Percentiles rank a stretch among this genome's conserved stretches.
phyloP scores from a whole-genome alignment of 2,888 invertebrate species.

The Pristionchus exspectatus region DNA sequence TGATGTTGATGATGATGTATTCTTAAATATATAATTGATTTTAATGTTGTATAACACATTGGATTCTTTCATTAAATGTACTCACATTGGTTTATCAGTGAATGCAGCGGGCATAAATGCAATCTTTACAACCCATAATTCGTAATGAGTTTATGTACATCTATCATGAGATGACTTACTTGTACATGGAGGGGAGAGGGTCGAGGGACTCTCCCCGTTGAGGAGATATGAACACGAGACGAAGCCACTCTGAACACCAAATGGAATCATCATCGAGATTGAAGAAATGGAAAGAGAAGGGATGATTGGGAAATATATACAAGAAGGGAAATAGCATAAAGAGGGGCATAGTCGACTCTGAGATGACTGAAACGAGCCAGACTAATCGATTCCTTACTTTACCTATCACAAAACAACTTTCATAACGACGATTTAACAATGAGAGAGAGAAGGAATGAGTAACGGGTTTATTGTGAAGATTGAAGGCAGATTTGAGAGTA shows the following conservation, averaged over 20 bases:
- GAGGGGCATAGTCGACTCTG: not conserved
- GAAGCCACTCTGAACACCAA: conserved; percentile 49
- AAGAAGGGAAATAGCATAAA: not conserved
- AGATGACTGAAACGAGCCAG: not conserved
- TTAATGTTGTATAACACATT: not conserved
- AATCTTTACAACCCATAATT: not conserved
- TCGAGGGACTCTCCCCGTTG: conserved; percentile 33
- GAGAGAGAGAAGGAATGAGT: not conserved
- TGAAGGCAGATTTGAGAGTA: not conserved
- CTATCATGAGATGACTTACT: not conserved
- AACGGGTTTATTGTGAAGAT: not conserved
- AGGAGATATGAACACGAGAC: conserved; percentile 28
- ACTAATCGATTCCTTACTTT: conserved; percentile 32
- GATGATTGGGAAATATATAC: not conserved
- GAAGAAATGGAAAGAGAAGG: not conserved
- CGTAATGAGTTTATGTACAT: not conserved
- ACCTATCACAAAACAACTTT: not conserved
- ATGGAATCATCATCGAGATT: not conserved
- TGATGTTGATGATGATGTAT: conserved; percentile 4
- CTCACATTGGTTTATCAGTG: not conserved
- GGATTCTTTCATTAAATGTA: not conserved
- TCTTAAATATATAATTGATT: not conserved
- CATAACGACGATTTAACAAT: not conserved
- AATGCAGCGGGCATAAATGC: no score
- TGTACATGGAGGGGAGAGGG: conserved; percentile 53